Evolutionary conservation across 2,113 vertebrate genomes (phyloP).

Genomic region (Oxyruncus cristatus): DNA sequence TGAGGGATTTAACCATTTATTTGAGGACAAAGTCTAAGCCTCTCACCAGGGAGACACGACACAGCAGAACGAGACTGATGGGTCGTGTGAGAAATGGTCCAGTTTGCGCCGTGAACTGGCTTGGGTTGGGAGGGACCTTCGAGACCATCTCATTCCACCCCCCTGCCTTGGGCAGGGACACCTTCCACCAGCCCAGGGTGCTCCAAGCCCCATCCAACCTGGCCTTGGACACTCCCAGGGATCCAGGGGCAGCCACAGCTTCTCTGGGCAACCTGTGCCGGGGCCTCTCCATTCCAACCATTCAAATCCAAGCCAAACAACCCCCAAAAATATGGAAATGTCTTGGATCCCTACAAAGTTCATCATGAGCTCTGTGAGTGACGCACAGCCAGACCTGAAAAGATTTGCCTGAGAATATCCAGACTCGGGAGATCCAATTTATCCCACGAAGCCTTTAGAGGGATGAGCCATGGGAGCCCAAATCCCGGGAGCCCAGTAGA

Average conservation of each 20-base stretch:
- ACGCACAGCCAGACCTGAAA: neutral
- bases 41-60: fast-evolving
- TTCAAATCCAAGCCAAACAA: neutral
- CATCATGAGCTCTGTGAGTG: neutral
- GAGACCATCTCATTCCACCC: neutral
- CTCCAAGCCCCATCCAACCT: neutral
- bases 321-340: fast-evolving
- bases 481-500: fast-evolving
- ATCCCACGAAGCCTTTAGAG: neutral
- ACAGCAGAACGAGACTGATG: neutral
- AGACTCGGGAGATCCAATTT: neutral
- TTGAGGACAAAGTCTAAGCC: neutral
- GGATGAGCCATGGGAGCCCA: fast-evolving
- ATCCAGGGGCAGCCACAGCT: neutral
- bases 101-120: neutral
- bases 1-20: neutral
- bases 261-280: neutral
- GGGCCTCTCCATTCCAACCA: neutral
- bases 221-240: neutral
- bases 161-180: neutral
- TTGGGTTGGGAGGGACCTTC: neutral
- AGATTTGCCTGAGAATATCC: neutral
- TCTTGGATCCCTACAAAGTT: neutral
- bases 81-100: fast-evolving
- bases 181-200: neutral